Base-by-base conservation (phyloP, 2,888 invertebrate species). In the Dioctria rufipes region DNA sequence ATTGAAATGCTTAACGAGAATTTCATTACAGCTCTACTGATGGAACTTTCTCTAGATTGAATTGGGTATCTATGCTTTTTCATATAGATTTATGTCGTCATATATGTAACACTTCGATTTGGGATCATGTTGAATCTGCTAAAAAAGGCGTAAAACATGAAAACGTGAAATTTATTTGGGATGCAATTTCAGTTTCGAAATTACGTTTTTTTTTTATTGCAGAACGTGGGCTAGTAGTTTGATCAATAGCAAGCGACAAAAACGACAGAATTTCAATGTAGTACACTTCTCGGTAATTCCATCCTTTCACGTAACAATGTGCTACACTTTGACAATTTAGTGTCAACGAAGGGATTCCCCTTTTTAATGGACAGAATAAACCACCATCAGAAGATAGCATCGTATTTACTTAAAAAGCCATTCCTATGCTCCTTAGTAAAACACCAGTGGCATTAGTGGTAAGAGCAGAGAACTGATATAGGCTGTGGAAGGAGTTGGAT, bases 1-100 rank as follows among this genome's bases (percentile, higher is more conserved):
- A 73, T 73, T 73, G 73, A 73, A 73, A 73, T 73, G 73, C 42
- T 73, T 58, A 40, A 73, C 73, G 73, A 73, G 58, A 40, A 51
- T 58, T 73, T n/a, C 73, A 58, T n/a, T n/a, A 13, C 40, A 73
- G 13, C 58, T 58, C 37, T 40, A 11, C 61, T 61, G 11, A 6
- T n/a, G 40, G 11, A 39, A 6, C 2, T 73, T 54, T 54, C 54
- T n/a, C 4, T n/a, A 54, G 4, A 54, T 54, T 54, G 11, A 11
- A 54, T n/a, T 4, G 9, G 40, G 40, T 73, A 73, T 73, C 5
- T 58, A 40, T 39, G 11, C 11, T 43, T 73, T 58, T 13, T 8
- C 39, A 37, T 49, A 11, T 25, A 25, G 25, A 25, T 25, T 25
- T 25, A 25, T 25, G 25, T 25, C 25, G 25, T 25, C 2, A 25